A percentile compares a stretch with the other conserved stretches of the same genome.
Conservation (phyloP, 2,888 invertebrate genomes). For the Andrena praecox region DNA sequence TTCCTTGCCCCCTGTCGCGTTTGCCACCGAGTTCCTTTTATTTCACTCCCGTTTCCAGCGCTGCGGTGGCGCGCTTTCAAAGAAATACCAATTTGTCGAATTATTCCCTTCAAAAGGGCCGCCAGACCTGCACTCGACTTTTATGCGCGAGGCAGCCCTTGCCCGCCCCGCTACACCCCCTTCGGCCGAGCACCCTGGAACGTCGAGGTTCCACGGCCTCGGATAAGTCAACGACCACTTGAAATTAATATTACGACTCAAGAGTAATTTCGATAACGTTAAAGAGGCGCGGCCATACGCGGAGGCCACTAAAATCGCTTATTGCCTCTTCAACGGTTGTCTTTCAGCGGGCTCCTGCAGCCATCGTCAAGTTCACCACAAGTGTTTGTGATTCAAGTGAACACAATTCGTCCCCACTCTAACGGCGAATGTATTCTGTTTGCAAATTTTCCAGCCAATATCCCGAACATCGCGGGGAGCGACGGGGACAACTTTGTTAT, state of each 20-base stretch:
- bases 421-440: neutral
- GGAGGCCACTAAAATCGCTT: conserved; percentile 20
- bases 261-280: conserved; percentile 41
- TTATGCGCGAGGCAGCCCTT: conserved; percentile 48
- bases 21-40: conserved; percentile 20
- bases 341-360: conserved; percentile 21
- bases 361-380: neutral
- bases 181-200: neutral
- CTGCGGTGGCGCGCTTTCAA: conserved; percentile 57
- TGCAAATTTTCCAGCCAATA: neutral
- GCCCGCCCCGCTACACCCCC: neutral
- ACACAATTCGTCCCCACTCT: too few species aligned
- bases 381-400: too few species aligned
- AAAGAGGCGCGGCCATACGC: conserved; percentile 9
- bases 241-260: conserved; percentile 57
- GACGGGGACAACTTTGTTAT: neutral
- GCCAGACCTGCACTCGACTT: conserved; percentile 53
- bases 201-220: neutral
- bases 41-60: conserved; percentile 2
- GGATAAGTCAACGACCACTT: conserved; percentile 41
- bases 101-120: conserved; percentile 64
- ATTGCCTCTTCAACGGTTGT: conserved; percentile 23
- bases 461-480: neutral
- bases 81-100: conserved; percentile 75
- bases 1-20: neutral